Conservation (phyloP, 2,113 vertebrate species). For the Boleophthalmus pectinirostris region DNA sequence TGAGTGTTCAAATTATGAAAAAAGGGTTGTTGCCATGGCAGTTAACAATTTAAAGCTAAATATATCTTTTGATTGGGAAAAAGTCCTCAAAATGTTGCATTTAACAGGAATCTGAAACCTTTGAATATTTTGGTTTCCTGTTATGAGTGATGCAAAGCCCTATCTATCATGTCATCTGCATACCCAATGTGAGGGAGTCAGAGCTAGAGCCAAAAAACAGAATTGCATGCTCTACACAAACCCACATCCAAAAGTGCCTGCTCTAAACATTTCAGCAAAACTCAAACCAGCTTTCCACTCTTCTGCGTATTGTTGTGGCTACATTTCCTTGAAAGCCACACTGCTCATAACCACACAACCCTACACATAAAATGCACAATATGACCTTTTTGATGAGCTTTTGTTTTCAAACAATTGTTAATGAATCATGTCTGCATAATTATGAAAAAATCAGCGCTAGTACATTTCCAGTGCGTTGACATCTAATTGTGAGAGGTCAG, state of each 20-base stretch:
- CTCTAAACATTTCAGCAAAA: constrained; percentile 18
- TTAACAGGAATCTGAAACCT: no score
- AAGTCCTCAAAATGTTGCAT: no score
- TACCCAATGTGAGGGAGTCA: constrained; percentile 19
- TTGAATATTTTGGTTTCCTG: constrained; percentile 3
- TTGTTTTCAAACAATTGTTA: constrained; percentile 5
- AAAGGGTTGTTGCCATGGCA: no score
- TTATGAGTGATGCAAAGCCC: constrained; percentile 2
- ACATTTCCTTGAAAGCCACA: constrained; percentile 35
- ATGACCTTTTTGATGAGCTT: neutral
- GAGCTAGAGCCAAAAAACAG: constrained; percentile 2
- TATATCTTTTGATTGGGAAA: no score
- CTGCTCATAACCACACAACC: neutral
- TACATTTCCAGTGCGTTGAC: constrained; percentile 20
- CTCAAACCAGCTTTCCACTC: constrained; percentile 19
- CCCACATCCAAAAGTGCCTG: constrained; percentile 11
- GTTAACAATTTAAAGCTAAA: no score
- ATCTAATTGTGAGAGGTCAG: constrained; percentile 39
- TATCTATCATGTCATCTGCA: neutral
- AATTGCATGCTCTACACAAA: constrained; percentile 27
- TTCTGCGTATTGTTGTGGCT: constrained; percentile 51
- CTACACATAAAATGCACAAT: constrained; percentile 13
- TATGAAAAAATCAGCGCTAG: constrained; percentile 10
- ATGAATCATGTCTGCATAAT: neutral
- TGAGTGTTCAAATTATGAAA: no score